These are phyloP conservation scores for Brachionus paranguensis DNA, from an alignment of 1,140 invertebrate species.

Conservation along the genomic window DNA sequence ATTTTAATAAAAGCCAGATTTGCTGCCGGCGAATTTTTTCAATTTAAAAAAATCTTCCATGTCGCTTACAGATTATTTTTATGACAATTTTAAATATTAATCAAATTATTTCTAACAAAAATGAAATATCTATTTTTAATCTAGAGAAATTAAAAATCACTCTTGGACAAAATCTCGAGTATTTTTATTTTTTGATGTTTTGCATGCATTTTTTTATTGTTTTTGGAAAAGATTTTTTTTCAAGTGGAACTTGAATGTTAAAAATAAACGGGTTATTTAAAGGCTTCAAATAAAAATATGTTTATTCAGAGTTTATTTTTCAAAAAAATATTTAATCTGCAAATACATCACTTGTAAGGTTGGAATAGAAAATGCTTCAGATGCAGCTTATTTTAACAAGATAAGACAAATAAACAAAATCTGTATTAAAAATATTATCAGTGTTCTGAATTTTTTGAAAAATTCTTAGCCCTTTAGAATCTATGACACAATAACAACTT, in stretches of 20 bases:
- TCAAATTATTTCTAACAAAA: background rate
- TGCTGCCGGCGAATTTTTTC: background rate
- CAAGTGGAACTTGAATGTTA: background rate
- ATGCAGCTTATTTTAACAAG: background rate
- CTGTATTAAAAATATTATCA: no score
- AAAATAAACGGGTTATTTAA: background rate
- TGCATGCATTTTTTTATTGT: background rate
- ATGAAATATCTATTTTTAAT: no score
- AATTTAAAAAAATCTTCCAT: background rate
- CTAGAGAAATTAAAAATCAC: no score
- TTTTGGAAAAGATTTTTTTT: background rate
- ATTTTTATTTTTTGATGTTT: background rate
- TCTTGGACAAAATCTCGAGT: no score
- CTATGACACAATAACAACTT: no score
- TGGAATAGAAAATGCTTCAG: background rate
- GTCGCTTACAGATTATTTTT: background rate
- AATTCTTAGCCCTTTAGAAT: no score
- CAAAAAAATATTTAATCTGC: background rate
- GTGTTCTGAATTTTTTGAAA: no score
- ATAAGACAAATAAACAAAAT: background rate
- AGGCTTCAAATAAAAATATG: background rate
- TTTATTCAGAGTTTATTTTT: background rate
- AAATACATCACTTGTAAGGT: background rate
- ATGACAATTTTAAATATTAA: background rate
- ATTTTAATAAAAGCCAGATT: background rate